Percentiles rank a stretch among this genome's conserved stretches.
phyloP scores from a whole-genome alignment of 1,140 invertebrate genomes.

The Drosophila quadrilineata region DNA sequence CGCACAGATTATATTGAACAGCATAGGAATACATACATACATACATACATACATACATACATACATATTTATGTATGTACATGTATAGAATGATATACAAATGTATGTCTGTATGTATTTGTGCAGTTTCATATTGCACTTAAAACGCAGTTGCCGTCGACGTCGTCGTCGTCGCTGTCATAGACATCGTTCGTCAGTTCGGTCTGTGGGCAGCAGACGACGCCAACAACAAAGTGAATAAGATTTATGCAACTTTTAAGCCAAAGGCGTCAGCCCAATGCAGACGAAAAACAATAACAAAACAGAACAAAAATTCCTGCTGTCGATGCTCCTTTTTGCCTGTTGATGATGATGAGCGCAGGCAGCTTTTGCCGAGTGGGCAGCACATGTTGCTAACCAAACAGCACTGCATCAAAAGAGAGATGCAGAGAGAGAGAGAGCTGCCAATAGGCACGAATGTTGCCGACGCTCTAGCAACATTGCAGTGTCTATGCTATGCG shows the following conservation, averaged over 20 bases:
- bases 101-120: constrained; percentile 27
- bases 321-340: constrained; percentile 14
- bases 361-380: constrained; percentile 38
- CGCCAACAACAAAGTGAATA: constrained; percentile 62
- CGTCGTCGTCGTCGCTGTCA: constrained; percentile 34
- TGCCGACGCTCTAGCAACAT: constrained; percentile 18
- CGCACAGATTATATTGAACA: constrained; percentile 73
- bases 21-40: constrained; percentile 57
- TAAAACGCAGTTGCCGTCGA: constrained; percentile 71
- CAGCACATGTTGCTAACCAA: constrained; percentile 27
- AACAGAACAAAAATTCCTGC: constrained; percentile 15
- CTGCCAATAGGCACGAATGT: constrained; percentile 49
- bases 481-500: constrained; percentile 32
- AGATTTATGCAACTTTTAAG: constrained; percentile 79
- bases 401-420: no score
- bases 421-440: constrained; percentile 22
- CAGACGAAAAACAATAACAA: constrained; percentile 33
- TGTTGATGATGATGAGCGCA: constrained; percentile 19
- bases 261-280: constrained; percentile 67
- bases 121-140: constrained; percentile 52
- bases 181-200: constrained; percentile 2
- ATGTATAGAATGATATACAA: constrained; percentile 22
- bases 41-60: not conserved
- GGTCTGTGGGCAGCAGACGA: constrained; percentile 60
- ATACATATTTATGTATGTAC: not conserved